Evolutionary conservation across 2,888 invertebrate species (phyloP).

Genomic region (Pyrgus malvae): DNA sequence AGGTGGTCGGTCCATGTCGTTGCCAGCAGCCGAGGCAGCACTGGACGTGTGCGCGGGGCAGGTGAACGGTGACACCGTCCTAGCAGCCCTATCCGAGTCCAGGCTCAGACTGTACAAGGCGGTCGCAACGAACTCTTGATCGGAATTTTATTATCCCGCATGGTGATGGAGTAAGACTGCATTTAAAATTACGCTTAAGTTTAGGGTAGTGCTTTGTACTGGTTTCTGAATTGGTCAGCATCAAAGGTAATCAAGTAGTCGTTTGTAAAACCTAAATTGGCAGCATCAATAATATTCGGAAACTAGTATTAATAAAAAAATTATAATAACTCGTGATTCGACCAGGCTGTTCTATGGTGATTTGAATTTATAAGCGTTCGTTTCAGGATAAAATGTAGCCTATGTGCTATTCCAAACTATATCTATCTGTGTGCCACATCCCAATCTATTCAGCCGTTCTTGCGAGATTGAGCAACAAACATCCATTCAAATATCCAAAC

Average conservation of each 20-base stretch:
- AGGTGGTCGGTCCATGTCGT: constrained; percentile 64
- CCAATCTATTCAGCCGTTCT: no score
- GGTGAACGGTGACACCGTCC: constrained; percentile 72
- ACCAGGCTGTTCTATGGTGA: no score
- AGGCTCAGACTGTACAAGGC: constrained; percentile 85
- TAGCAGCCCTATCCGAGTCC: constrained; percentile 85
- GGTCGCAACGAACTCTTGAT: constrained; percentile 47
- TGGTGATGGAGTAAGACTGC: constrained; percentile 3
- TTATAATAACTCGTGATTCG: no score
- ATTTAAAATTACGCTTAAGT: background rate
- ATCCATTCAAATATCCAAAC: no score
- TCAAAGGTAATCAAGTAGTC: background rate
- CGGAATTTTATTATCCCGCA: background rate
- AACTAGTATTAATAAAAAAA: no score
- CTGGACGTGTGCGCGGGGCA: constrained; percentile 85
- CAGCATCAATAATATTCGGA: no score
- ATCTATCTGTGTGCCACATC: no score
- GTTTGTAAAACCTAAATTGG: background rate
- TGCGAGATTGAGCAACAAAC: no score
- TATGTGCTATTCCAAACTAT: no score
- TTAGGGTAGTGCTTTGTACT: background rate
- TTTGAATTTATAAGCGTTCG: no score
- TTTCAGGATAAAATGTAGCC: no score
- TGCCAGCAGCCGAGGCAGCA: constrained; percentile 85
- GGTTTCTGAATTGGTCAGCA: background rate